A percentile compares a stretch with the other conserved stretches of the same genome.
phyloP scores from a whole-genome alignment of 2,797 vertebrate species.

The Peromyscus melanophrys region DNA sequence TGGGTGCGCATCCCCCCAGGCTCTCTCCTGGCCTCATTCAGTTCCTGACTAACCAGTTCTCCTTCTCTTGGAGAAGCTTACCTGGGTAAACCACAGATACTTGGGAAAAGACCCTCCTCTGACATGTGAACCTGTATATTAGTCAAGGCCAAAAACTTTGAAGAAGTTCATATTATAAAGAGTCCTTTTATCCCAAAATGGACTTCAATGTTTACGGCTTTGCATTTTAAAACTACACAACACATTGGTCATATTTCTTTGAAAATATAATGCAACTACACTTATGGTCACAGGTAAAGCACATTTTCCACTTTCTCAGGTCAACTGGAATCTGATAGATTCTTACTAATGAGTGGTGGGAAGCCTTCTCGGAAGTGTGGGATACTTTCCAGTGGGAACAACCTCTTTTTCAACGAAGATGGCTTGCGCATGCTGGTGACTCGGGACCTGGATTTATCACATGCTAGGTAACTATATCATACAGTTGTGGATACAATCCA shows the following conservation, averaged over 20 bases:
- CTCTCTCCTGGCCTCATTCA: background rate
- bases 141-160: background rate
- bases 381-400: slow-evolving; percentile 98
- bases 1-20: background rate
- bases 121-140: background rate
- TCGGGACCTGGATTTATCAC: slow-evolving; percentile 96
- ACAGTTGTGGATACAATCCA: background rate
- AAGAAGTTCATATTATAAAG: slow-evolving; percentile 14
- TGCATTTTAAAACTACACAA: background rate
- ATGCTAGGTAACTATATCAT: slow-evolving; percentile 94
- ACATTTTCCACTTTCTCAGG: slow-evolving; percentile 87
- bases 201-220: slow-evolving; percentile 50
- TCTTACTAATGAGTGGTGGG: slow-evolving; percentile 96
- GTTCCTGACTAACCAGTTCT: background rate
- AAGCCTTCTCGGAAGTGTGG: slow-evolving; percentile 99
- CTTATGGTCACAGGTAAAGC: slow-evolving; percentile 18
- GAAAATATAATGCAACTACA: background rate
- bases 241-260: background rate
- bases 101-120: background rate
- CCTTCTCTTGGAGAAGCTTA: background rate
- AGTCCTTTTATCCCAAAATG: background rate
- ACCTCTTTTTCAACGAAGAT: slow-evolving; percentile 98
- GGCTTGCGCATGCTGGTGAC: slow-evolving; percentile 98
- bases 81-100: background rate
- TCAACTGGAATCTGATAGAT: slow-evolving; percentile 94